Base-by-base conservation (phyloP, 2,797 vertebrate genomes). In the Choloepus didactylus region DNA sequence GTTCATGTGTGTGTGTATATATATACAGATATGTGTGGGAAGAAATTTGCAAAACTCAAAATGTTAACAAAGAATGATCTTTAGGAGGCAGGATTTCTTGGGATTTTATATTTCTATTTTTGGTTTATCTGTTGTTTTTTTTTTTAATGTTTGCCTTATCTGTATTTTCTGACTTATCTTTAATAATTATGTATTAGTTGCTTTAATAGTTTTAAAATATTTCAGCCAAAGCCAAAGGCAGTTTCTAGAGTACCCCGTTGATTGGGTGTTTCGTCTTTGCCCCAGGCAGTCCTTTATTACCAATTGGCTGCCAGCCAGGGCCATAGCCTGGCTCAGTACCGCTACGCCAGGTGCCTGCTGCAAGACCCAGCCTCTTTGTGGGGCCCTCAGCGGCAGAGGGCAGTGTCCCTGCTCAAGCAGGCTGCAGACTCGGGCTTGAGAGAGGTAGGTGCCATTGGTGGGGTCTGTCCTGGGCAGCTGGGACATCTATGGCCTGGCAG, bases 291-390 rank as follows among this genome's bases (percentile, higher is more conserved):
- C 80, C 83, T 98, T 87, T 99, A 99, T 97, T 99, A 99, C 98
- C 96, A 95, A n/a, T 96, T 96, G 9, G 99, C 99, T 31, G 99
- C 99, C 18, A 95, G 46, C 8, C 98, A 98, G 27, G 98, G 98
- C 46, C 99, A 99, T 97, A 95, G 84, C 82, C 98, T 99, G 98
- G 99, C 99, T 92, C 99, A 99, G 97, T 99, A 99, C 96, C 99
- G 98, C 75, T 99, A 98, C 16, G 99, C 99, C 69, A 99, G 98
- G 91, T 98, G 98, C 96, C 98, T 99, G 35, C 95, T 99, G 9
- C 96, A 92, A 97, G 98, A 95, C 93, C 97, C 98, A 23, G 97
- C 97, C 94, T 98, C 97, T 85, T 96, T 92, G 3, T 98, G 88
- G 54, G 51, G 84, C 46, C 97, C 98, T 46, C 97, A 98, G 87